Percentiles rank a stretch among this genome's conserved stretches.
Evolutionary conservation across 2,797 vertebrate species (phyloP).

Genomic region (Darevskia nairensis): DNA sequence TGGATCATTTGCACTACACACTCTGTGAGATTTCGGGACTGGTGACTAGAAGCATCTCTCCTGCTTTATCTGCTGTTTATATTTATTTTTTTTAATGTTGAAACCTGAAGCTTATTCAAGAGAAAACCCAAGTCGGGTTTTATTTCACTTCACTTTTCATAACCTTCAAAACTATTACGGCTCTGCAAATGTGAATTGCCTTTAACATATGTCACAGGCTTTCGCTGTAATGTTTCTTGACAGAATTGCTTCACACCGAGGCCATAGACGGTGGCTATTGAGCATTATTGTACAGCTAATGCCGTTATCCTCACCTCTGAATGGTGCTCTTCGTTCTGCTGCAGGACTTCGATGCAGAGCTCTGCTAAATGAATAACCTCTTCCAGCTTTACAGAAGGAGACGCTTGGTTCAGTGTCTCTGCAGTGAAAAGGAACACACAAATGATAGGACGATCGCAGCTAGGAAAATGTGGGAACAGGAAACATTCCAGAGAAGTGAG

Average conservation of each 20-base stretch:
- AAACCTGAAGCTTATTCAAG: slow-evolving; percentile 50
- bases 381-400: slow-evolving; percentile 87
- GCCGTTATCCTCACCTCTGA: slow-evolving; percentile 86
- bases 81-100: slow-evolving; percentile 49
- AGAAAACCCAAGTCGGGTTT: slow-evolving; percentile 47
- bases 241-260: slow-evolving; percentile 46
- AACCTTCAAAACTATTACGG: slow-evolving; percentile 56
- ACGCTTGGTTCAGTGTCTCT: slow-evolving; percentile 84
- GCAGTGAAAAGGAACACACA: slow-evolving; percentile 56
- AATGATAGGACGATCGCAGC: slow-evolving; percentile 53
- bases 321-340: slow-evolving; percentile 98
- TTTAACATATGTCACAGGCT: slow-evolving; percentile 66
- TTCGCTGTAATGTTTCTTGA: slow-evolving; percentile 63
- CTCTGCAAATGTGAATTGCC: slow-evolving; percentile 63
- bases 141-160: slow-evolving; percentile 64
- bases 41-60: slow-evolving; percentile 49
- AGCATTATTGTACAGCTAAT: slow-evolving; percentile 42
- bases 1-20: slow-evolving; percentile 46
- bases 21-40: slow-evolving; percentile 58
- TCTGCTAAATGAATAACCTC: slow-evolving; percentile 93
- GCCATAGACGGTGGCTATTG: slow-evolving; percentile 41
- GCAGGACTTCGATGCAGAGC: slow-evolving; percentile 94
- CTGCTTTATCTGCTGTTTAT: slow-evolving; percentile 41
- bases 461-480: slow-evolving; percentile 44
- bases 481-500: slow-evolving; percentile 16